Base-by-base conservation (phyloP, 2,888 invertebrate genomes). In the Corythucha ciliata region DNA sequence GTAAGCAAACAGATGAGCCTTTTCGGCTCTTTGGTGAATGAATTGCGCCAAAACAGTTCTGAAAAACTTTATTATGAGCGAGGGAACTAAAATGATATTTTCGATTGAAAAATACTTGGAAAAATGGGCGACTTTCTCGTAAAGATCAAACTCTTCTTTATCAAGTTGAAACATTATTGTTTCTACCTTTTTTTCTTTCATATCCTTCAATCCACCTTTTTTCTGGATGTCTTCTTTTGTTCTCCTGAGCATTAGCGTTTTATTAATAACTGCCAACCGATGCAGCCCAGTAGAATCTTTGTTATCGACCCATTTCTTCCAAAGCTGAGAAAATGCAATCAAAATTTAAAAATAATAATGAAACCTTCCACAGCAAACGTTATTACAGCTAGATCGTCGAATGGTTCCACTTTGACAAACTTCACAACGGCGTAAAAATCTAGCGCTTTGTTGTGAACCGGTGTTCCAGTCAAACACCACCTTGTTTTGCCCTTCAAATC, bases 401-500 rank as follows among this genome's bases (percentile, higher is more conserved):
- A 94, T 1, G 96, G 96, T 6, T 81, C 73, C 64, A 88, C 87
- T 12, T 79, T 71, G 7, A 97, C 68, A 67, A 92, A 97, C 67
- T 91, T 85, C 12, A 88, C 66, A 39, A 88, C 68, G 0, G 86
- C 78, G 68, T 79, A 89, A 32, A 88, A 71, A 67, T 89, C 93
- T 53, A 83, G 69, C 65, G 91, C 84, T 66, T 89, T 86, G 68
- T 97, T 97, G 64, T 96, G 96, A 34, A 97, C 83, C 0, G 96
- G 96, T 0, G 94, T 94, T 22, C 96, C 96, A 0, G 94, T 92
- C 18, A 96, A 74, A 1, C 81, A 83, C 89, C 89, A 91, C 10
- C 90, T 78, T 2, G 75, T 71, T 50, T 69, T 73, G 5, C 78
- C 79, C 0, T 67, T 61, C 39, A 91, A 67, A 2, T 70, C 69